These are phyloP conservation scores for Acromyrmex heyeri DNA, from an alignment of 1,140 invertebrate species.

Conservation along the genomic window DNA sequence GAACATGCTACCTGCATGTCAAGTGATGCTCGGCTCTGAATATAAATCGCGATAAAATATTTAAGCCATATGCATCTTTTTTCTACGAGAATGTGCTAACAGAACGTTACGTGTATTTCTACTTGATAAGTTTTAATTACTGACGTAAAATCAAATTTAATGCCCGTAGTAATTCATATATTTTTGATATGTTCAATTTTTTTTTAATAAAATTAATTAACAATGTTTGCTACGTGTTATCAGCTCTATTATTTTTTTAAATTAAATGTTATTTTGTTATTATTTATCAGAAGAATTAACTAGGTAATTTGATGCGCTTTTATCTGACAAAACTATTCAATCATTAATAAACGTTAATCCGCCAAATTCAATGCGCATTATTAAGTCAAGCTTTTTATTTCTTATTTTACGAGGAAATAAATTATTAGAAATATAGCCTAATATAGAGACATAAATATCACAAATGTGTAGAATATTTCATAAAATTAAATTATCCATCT, in stretches of 20 bases:
- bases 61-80: neutral
- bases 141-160: neutral
- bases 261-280: neutral
- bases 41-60: neutral
- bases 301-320: neutral
- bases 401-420: neutral
- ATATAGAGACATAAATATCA: neutral
- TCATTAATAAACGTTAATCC: constrained; percentile 1
- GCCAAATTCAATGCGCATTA: neutral
- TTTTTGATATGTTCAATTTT: constrained; percentile 1
- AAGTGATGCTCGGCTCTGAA: constrained; percentile 5
- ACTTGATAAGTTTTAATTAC: neutral
- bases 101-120: neutral
- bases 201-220: neutral
- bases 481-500: constrained; percentile 28
- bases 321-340: neutral
- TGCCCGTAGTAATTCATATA: neutral
- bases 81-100: neutral
- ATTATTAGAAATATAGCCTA: constrained; percentile 11
- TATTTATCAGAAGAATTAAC: neutral
- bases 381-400: neutral
- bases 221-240: neutral
- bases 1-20: constrained; percentile 45
- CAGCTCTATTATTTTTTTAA: neutral
- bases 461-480: neutral